phyloP scores from a whole-genome alignment of 2,797 vertebrate species.

The Pygocentrus nattereri region DNA sequence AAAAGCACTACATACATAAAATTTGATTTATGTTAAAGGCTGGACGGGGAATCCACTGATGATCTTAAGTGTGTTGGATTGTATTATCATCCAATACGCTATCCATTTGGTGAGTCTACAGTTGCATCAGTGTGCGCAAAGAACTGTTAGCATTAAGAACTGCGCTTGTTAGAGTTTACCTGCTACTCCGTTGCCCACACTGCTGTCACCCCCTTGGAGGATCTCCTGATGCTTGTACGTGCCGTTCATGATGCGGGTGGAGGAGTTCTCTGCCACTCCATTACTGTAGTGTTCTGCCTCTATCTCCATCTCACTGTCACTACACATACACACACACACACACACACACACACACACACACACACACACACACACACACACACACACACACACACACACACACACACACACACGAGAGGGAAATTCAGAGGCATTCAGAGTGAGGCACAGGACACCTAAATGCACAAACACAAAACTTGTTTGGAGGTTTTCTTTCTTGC shows the following conservation, averaged over 20 bases:
- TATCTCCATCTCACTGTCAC: conserved; percentile 98
- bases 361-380: conserved; percentile 29
- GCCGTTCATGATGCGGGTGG: conserved; percentile 93
- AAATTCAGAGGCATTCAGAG: too few species aligned
- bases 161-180: conserved; percentile 61
- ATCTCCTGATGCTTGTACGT: conserved; percentile 96
- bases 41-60: too few species aligned
- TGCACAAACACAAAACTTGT: too few species aligned
- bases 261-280: conserved; percentile 88
- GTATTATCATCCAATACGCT: too few species aligned
- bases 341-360: not conserved
- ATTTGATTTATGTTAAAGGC: too few species aligned
- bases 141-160: too few species aligned
- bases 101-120: too few species aligned
- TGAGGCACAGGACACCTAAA: too few species aligned
- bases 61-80: too few species aligned
- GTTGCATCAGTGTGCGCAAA: too few species aligned
- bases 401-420: not conserved
- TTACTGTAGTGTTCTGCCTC: conserved; percentile 96
- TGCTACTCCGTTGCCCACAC: conserved; percentile 86
- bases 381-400: conserved; percentile 5
- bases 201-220: conserved; percentile 92
- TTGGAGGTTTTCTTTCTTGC: too few species aligned
- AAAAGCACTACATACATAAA: too few species aligned
- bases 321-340: conserved; percentile 60